A percentile compares a stretch with the other conserved stretches of the same genome.
Evolutionary conservation across 2,113 vertebrate genomes (phyloP).

Genomic region (Dipodomys merriami): DNA sequence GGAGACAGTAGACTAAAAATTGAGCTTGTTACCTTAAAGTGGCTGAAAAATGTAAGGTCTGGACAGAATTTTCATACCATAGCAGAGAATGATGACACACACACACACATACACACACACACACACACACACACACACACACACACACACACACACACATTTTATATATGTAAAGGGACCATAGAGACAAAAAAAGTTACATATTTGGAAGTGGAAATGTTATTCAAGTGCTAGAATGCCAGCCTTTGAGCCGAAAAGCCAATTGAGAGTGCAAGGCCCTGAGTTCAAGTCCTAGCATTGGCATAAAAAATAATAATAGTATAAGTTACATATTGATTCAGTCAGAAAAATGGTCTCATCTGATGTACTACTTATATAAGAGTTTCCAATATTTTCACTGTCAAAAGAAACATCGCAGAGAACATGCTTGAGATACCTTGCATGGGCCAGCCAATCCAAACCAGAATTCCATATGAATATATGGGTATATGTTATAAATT

Average conservation of each 20-base stretch:
- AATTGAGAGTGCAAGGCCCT: no score
- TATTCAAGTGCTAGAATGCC: not conserved
- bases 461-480: not conserved
- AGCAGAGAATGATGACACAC: not conserved
- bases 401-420: not conserved
- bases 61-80: conserved; percentile 37
- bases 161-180: not conserved
- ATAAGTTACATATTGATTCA: not conserved
- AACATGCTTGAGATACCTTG: not conserved
- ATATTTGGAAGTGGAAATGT: not conserved
- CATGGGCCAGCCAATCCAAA: not conserved
- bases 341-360: not conserved
- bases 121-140: no score
- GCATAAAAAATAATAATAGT: no score
- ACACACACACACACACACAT: not conserved
- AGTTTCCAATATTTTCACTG: conserved; percentile 22
- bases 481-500: no score
- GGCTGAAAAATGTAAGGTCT: not conserved
- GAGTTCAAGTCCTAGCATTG: no score
- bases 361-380: not conserved
- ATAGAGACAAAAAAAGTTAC: not conserved
- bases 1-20: not conserved
- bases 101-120: no score
- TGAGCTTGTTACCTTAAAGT: not conserved
- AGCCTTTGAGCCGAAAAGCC: no score